Base-by-base conservation (phyloP, 1,140 invertebrate genomes). In the Gryon sp. region DNA sequence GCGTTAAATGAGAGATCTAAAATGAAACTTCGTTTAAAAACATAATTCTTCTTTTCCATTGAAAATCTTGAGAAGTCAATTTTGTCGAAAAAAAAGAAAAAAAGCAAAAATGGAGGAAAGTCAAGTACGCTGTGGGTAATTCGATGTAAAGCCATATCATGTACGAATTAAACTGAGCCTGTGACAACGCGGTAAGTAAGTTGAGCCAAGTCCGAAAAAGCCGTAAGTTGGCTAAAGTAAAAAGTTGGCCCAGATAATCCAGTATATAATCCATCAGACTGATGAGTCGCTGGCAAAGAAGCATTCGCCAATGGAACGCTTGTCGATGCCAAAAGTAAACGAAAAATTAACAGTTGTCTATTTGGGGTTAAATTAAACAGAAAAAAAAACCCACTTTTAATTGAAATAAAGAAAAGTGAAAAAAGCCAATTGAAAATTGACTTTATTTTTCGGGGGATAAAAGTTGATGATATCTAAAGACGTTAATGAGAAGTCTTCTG, bases 121-220 rank as follows among this genome's bases (percentile, higher is more conserved):
- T n/a, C n/a, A 62, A 70, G 45, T 32, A 8, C 9, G 28, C 9
- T n/a, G n/a, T 15, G 19, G 36, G 59, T 63, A 73, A 73, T 74
- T 74, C 46, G 36, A 74, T 55, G 69, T 74, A 52, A 65, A 57
- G 60, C 60, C 60, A 53, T 66, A 74, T 74, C 70, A 66, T 74
- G 43, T 74, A 65, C 59, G 60, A 74, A 65, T 74, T 74, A 65
- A 74, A 74, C 50, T 36, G 26, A 36, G 41, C n/a, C 26, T 28
- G 52, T 60, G 70, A 53, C 60, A 73, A 73, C 57, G 48, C 52
- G 45, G 60, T 74, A 74, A 73, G 59, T 73, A 73, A 74, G 70
- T 65, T 74, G 50, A 73, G 43, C 40, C 41, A 59, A 65, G 50
- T 62, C 40, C 46, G 48, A 72, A 72, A 62, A 72, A 72, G 68